These are phyloP conservation scores for Bufotes viridis DNA, from an alignment of 2,797 vertebrate species.

Conservation along the genomic window DNA sequence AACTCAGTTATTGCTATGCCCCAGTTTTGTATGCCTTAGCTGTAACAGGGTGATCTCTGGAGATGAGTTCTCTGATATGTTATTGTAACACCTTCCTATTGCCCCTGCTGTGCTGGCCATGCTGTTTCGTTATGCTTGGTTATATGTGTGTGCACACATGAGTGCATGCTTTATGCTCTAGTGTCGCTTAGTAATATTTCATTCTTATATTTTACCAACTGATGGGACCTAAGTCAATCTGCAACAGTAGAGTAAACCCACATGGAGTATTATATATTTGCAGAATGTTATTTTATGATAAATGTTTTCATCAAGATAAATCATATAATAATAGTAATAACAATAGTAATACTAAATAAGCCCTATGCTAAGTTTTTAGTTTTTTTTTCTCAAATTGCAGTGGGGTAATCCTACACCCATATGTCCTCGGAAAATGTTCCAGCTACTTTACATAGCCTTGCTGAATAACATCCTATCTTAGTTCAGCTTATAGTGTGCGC, in stretches of 20 bases:
- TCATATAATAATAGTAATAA: background rate
- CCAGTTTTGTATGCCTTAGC: background rate
- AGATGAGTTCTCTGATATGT: constrained; percentile 20
- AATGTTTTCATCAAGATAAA: background rate
- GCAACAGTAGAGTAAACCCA: background rate
- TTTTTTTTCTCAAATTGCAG: background rate
- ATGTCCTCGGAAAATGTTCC: constrained; percentile 1
- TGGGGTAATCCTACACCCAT: constrained; percentile 19
- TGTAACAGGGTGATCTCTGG: constrained; percentile 25
- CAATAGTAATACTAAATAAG: background rate
- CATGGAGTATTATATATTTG: background rate
- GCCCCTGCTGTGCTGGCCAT: constrained; percentile 43
- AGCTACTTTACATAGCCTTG: constrained; percentile 1
- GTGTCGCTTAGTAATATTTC: constrained; percentile 23
- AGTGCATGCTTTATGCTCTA: constrained; percentile 29
- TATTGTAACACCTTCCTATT: constrained; percentile 24
- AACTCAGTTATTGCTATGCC: background rate
- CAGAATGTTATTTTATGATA: background rate
- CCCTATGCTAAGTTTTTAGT: background rate
- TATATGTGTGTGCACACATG: constrained; percentile 36
- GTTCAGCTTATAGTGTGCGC: constrained; percentile 14
- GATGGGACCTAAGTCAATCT: background rate
- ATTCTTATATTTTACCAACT: constrained; percentile 11
- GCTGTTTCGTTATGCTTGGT: constrained; percentile 43
- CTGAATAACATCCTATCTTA: constrained; percentile 39